Evolutionary conservation across 2,113 vertebrate species (phyloP).

Genomic region (Melanerpes formicivorus): DNA sequence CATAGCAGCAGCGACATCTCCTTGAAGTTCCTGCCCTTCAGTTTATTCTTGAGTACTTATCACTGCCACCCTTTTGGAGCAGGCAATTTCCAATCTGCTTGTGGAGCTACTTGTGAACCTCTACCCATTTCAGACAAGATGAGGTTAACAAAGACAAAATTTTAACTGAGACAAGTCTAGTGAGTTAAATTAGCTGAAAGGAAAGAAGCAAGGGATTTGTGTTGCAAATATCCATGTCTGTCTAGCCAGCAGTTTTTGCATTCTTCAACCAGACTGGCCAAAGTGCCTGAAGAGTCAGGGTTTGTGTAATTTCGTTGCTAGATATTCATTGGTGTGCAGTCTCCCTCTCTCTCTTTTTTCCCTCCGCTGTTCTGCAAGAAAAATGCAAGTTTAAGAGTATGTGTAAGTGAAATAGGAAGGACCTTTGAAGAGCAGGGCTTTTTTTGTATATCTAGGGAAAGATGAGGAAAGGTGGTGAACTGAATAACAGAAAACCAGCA

Average conservation of each 20-base stretch:
- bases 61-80: not conserved
- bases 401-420: not conserved
- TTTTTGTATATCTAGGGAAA: not conserved
- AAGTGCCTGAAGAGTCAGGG: not conserved
- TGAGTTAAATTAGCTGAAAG: not conserved
- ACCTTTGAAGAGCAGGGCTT: not conserved
- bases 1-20: not conserved
- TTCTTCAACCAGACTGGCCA: not conserved
- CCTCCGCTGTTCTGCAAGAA: not conserved
- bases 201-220: not conserved
- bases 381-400: not conserved
- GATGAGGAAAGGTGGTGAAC: fast-evolving
- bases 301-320: not conserved
- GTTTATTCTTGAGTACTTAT: not conserved
- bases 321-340: not conserved
- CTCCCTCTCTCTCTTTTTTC: not conserved
- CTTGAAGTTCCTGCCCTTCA: not conserved
- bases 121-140: not conserved
- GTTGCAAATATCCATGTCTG: not conserved
- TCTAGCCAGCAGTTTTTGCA: not conserved
- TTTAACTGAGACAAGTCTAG: not conserved
- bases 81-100: not conserved
- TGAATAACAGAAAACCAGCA: not conserved
- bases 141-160: not conserved
- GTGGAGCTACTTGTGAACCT: not conserved